Conservation (phyloP, 1,140 invertebrate species). For the Acyrthosiphon pisum region DNA sequence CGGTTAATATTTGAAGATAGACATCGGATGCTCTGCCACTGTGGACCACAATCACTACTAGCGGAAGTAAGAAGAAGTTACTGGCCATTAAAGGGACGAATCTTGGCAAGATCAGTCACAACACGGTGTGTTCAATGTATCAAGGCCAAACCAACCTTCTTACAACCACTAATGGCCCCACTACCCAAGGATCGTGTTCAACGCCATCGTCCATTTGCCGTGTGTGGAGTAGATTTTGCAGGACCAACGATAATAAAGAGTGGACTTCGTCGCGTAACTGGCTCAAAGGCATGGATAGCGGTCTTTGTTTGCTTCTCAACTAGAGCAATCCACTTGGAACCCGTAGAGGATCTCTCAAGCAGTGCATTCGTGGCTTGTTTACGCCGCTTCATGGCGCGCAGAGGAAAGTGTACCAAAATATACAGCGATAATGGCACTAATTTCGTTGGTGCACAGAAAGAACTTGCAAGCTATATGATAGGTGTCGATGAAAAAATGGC, state of each 20-base stretch:
- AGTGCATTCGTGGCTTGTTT: neutral
- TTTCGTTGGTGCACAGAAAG: neutral
- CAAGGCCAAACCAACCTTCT: neutral
- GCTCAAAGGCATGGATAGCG: neutral
- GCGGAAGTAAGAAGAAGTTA: neutral
- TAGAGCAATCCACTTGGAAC: constrained; percentile 35
- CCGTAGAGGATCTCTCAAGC: neutral
- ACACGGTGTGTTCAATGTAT: constrained; percentile 24
- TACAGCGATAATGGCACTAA: constrained; percentile 16
- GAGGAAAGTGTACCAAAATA: neutral
- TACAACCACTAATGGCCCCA: constrained; percentile 11
- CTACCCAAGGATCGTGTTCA: constrained; percentile 17
- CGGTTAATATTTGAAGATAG: neutral
- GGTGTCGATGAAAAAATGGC: neutral
- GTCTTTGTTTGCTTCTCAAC: neutral
- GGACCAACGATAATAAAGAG: neutral
- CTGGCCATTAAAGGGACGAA: neutral
- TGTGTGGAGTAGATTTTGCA: constrained; percentile 29
- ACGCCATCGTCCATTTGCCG: neutral
- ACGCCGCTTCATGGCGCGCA: constrained; percentile 41
- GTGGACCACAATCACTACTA: constrained; percentile 36
- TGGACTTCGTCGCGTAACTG: neutral
- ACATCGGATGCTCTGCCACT: constrained; percentile 12
- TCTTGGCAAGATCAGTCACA: neutral
- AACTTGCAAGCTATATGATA: neutral